Base-by-base conservation (phyloP, 2,888 invertebrate species). In the Shargacucullia verbasci region DNA sequence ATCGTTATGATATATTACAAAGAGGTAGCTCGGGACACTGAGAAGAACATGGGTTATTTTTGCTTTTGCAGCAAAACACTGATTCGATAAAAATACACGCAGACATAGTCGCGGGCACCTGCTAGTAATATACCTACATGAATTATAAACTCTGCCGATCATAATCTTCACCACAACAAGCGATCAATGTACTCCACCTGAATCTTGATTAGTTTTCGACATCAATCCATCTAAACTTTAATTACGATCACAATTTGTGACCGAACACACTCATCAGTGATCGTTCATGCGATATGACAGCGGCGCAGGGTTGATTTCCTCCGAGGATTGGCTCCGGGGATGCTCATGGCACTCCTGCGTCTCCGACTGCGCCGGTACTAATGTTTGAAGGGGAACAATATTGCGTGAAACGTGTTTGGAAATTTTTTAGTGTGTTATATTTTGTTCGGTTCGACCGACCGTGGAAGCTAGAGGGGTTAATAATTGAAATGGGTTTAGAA, bases 271-370 rank as follows among this genome's bases (percentile, higher is more conserved):
- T 69, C 56, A 60, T 68, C 68, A 66, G 61, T 65, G 60, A 72
- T 70, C 73, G 59, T 49, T 78, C 73, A 76, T 66, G 67, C 68
- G 71, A 58, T 57, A 62, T 78, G 76, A 72, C 76, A 66, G 78
- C 63, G 27, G 43, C 29, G 29, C 20, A 20, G 29, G 8, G 58
- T 48, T 76, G 76, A 78, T 78, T 78, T 76, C 78, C 75, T 63
- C 65, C 53, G 70, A 65, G 78, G 64, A 68, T 73, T 59, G 65
- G 47, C 64, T 60, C 60, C 59, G 48, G 63, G 60, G 58, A 60
- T 44, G 62, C 53, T 59, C 66, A 65, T 59, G 70, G 20, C 60
- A 65, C 60, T 58, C 58, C 60, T 56, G 52, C 56, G 52, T 65
- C 58, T 50, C 34, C 48, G 33, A 45, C 50, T 53, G 48, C 25